Evolutionary conservation across 2,888 invertebrate species (phyloP).

Genomic region (Cheilosia impressa): DNA sequence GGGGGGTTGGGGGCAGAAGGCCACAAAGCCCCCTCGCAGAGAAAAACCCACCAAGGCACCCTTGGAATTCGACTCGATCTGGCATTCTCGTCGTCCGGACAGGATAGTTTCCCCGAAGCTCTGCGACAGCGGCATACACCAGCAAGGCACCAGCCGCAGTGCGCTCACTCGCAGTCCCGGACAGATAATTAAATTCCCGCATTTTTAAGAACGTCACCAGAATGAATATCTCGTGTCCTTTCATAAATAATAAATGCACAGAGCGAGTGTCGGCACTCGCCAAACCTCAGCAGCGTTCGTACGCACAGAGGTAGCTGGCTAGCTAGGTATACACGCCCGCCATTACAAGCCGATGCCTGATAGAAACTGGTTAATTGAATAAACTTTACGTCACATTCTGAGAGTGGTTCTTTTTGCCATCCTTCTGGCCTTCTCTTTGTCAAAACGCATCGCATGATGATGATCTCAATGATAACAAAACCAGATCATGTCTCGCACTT

Average conservation of each 20-base stretch:
- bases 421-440: conserved; percentile 30
- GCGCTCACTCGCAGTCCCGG: conserved; percentile 40
- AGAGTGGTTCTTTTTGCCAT: conserved; percentile 40
- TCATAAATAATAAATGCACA: conserved; percentile 73
- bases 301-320: background rate
- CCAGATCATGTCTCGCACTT: conserved; percentile 75
- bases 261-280: conserved; percentile 75
- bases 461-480: conserved; percentile 75
- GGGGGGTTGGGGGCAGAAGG: conserved; percentile 11
- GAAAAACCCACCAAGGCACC: conserved; percentile 63
- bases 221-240: conserved; percentile 74
- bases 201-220: conserved; percentile 72
- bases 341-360: conserved; percentile 15
- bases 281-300: conserved; percentile 66
- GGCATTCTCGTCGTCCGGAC: conserved; percentile 29
- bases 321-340: conserved; percentile 36
- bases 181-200: conserved; percentile 75
- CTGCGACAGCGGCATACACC: conserved; percentile 64
- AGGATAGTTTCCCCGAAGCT: conserved; percentile 64
- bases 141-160: conserved; percentile 50
- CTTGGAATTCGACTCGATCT: conserved; percentile 63
- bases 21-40: conserved; percentile 10
- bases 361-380: conserved; percentile 72
- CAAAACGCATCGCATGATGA: conserved; percentile 62
- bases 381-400: conserved; percentile 75